phyloP scores from a whole-genome alignment of 2,888 invertebrate genomes.

The Epistrophe eligans region DNA sequence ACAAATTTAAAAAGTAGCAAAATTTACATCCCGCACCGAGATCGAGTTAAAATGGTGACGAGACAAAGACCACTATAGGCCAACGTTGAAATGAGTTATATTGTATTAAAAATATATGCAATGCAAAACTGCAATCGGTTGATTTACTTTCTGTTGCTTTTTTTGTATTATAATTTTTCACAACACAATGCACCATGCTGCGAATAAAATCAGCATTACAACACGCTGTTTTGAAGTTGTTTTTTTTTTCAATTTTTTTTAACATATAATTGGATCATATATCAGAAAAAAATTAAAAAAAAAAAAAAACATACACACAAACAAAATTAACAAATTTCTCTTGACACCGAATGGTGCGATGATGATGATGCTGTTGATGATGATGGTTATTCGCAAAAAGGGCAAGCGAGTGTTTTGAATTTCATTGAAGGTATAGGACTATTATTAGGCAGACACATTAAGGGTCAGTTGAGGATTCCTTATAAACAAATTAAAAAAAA shows the following conservation, averaged over 20 bases:
- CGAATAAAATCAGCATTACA: constrained; percentile 63
- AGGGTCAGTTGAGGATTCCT: not conserved
- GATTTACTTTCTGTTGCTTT: not conserved
- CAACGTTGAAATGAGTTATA: constrained; percentile 62
- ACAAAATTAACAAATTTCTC: constrained; percentile 12
- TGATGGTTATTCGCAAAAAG: constrained; percentile 41
- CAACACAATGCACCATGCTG: constrained; percentile 63
- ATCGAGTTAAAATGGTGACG: not conserved
- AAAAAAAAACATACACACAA: not conserved
- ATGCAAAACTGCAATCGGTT: constrained; percentile 17
- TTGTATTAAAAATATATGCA: not conserved
- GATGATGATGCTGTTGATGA: not conserved
- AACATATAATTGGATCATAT: constrained; percentile 67
- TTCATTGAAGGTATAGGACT: no score
- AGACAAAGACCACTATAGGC: not conserved
- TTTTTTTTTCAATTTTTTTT: constrained; percentile 14
- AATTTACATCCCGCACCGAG: constrained; percentile 1
- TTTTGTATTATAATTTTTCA: constrained; percentile 12
- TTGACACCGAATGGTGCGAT: constrained; percentile 45
- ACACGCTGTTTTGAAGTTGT: constrained; percentile 70
- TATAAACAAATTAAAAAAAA: no score
- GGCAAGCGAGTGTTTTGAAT: constrained; percentile 1
- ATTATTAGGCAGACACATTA: not conserved
- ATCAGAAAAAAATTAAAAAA: constrained; percentile 37
- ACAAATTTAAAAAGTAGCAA: not conserved